Evolutionary conservation across 2,888 invertebrate species (phyloP).

Genomic region (Brenthis daphne): DNA sequence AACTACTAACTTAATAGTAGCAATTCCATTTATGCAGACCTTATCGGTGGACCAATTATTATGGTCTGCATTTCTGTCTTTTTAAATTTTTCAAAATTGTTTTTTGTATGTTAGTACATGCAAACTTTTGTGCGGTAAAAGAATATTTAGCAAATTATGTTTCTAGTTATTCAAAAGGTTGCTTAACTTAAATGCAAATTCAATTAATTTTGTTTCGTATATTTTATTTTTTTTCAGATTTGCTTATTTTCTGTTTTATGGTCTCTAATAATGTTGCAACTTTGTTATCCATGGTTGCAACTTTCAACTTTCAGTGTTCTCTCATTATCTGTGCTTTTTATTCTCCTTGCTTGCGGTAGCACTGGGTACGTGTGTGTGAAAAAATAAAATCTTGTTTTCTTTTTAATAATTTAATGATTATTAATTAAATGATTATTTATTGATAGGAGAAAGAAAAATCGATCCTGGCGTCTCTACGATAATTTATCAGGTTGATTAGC

Average conservation of each 20-base stretch:
- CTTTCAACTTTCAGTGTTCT: neutral
- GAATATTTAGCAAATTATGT: no score
- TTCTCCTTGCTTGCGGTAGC: constrained; percentile 75
- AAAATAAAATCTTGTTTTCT: constrained; percentile 51
- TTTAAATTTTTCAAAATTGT: no score
- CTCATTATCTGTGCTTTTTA: constrained; percentile 41
- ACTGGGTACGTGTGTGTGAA: constrained; percentile 70
- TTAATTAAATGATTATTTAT: constrained; percentile 52
- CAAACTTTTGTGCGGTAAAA: no score
- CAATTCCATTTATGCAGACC: no score
- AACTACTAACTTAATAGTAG: no score
- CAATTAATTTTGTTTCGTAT: no score
- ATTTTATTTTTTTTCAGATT: no score
- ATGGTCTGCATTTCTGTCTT: no score
- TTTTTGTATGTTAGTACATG: no score
- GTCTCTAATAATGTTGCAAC: constrained; percentile 5
- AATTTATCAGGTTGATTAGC: constrained; percentile 74
- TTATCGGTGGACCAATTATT: no score
- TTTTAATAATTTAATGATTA: constrained; percentile 45
- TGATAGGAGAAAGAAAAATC: constrained; percentile 66
- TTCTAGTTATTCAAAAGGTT: no score
- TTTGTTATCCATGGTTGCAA: neutral
- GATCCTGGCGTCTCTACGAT: constrained; percentile 74
- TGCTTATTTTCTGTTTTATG: neutral
- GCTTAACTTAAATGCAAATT: no score